Conservation (phyloP, 2,888 invertebrate species). For the Lepidocyrtinus sp. region DNA sequence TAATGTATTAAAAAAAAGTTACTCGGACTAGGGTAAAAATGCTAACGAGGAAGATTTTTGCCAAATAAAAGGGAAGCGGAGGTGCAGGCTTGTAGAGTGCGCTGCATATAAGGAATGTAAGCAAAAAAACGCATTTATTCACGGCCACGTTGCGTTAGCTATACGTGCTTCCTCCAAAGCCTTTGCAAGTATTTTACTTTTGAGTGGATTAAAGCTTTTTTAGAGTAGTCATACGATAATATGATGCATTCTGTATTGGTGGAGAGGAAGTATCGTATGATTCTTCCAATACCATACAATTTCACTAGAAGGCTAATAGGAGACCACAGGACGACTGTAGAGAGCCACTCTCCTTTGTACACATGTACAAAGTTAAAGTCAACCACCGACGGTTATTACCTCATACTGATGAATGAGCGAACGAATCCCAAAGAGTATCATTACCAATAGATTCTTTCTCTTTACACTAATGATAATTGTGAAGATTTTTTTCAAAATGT, state of each 20-base stretch:
- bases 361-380: not conserved
- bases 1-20: no score
- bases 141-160: slow-evolving; percentile 30
- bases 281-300: slow-evolving; percentile 13
- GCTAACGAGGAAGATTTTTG: not conserved
- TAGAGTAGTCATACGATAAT: slow-evolving; percentile 31
- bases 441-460: not conserved
- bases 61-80: not conserved
- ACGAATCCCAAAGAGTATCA: no score
- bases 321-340: slow-evolving; percentile 18
- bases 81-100: not conserved
- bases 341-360: not conserved
- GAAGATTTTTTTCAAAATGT: no score
- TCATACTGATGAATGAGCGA: no score
- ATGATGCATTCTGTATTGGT: slow-evolving; percentile 49
- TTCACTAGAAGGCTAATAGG: not conserved
- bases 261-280: slow-evolving; percentile 38
- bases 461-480: slow-evolving; percentile 6
- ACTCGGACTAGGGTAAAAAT: not conserved
- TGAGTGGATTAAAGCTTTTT: not conserved
- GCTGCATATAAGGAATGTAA: no score
- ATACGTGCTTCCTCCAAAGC: not conserved
- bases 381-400: not conserved
- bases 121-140: not conserved
- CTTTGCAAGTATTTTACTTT: not conserved